Evolutionary conservation across 2,888 invertebrate genomes (phyloP), one percentile per base, ranked within the genome.

Genomic region (Caenorhabditis afra): DNA sequence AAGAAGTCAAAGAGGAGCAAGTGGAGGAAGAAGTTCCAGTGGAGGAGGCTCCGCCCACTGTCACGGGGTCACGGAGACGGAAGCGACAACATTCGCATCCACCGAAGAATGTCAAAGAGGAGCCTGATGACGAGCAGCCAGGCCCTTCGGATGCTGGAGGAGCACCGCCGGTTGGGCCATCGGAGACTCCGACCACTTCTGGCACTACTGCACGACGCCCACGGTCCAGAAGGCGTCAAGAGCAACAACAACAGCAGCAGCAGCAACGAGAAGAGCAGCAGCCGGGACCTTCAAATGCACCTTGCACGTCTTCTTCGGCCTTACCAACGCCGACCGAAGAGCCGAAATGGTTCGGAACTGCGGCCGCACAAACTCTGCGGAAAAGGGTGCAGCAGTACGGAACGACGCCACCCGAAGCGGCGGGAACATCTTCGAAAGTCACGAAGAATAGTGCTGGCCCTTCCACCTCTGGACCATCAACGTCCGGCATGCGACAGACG

Each of bases 211-310:
- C 59, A 1, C 22, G 20, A 39, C 20, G 44, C 7, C 35, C 62
- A n/a, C 16, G 45, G 2, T 58, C 58, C 18, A 59, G 68, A 23
- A 68, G 59, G 44, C 55, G 61, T 45, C 52, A 20, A 8, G 49
- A 10, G 8, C 50, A 52, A 7, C 53, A 62, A 5, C 61, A 29
- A 29, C 29, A 29, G 29, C 4, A 29, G n/a, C n/a, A n/a, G n/a
- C n/a, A 10, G 8, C 50, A 52, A 7, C 53, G 53, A 5, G 52
- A 29, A 29, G 4, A 29, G 29, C 4, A 29, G 3, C 29, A 29
- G 7, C 29, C 29, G 29, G 29, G 29, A 29, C 29, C 29, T 7
- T 14, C 11, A 12, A 29, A 1, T 3, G 53, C 8, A 3, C 53
- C 53, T 3, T 53, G 35, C 12, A 35, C 53, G 14, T 37, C 37